A percentile compares a stretch with the other conserved stretches of the same genome.
These are phyloP conservation scores for Caenorhabditis brenneri DNA, from an alignment of 1,140 invertebrate species.

Conservation along the genomic window DNA sequence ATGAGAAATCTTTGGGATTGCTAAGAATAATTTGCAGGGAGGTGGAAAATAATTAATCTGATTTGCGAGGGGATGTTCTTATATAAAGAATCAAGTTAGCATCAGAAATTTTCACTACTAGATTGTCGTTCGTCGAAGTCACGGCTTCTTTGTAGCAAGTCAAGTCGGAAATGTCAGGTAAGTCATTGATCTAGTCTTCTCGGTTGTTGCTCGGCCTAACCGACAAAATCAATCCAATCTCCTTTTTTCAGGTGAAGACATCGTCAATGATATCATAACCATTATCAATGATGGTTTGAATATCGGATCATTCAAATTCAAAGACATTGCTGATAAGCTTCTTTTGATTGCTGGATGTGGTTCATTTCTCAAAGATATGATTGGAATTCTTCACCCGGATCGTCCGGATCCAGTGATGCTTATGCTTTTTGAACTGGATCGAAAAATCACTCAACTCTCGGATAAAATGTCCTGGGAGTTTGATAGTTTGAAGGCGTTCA, in stretches of 20 bases:
- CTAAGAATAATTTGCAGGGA: too few relatives aligned
- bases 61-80: too few relatives aligned
- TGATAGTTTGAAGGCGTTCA: constrained; percentile 3
- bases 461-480: constrained; percentile 14
- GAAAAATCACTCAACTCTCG: background rate
- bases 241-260: background rate
- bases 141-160: too few relatives aligned
- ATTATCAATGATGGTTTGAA: background rate
- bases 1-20: too few relatives aligned
- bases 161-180: too few relatives aligned
- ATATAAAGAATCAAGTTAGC: too few relatives aligned
- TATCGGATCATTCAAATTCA: background rate
- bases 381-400: background rate
- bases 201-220: too few relatives aligned
- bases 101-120: too few relatives aligned
- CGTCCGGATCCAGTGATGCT: background rate
- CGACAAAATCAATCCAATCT: too few relatives aligned
- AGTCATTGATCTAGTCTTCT: too few relatives aligned
- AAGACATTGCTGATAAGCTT: background rate
- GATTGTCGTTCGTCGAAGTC: too few relatives aligned
- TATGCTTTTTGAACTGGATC: background rate
- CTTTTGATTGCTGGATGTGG: background rate
- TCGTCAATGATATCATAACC: background rate
- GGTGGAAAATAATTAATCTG: too few relatives aligned
- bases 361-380: background rate